A percentile compares a stretch with the other conserved stretches of the same genome.
These are phyloP conservation scores for Actinostola sp. DNA, from an alignment of 92 coral and sea anemone genomes.

Conservation along the genomic window DNA sequence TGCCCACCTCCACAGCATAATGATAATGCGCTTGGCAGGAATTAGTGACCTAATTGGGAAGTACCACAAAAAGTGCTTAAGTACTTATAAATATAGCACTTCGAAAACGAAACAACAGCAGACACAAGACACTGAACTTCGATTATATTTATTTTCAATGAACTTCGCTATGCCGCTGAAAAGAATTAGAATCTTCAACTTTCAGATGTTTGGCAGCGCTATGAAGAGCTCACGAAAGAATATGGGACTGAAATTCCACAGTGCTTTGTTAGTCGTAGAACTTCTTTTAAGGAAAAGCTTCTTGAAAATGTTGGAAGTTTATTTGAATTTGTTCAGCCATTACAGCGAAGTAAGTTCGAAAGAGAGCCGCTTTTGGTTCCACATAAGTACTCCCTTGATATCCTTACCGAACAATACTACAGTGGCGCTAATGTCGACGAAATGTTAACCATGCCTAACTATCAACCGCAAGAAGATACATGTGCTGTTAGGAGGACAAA, in stretches of 20 bases:
- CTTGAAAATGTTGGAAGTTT: constrained; percentile 29
- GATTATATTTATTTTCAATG: constrained; percentile 55
- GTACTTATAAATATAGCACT: constrained; percentile 10
- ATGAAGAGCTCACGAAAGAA: constrained; percentile 48
- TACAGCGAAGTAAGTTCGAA: constrained; percentile 44
- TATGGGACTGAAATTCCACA: constrained; percentile 25
- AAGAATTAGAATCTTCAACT: constrained; percentile 58
- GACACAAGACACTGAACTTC: constrained; percentile 45
- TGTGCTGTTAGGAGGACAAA: constrained; percentile 54
- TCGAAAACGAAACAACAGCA: constrained; percentile 21
- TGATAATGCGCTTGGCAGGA: constrained; percentile 33
- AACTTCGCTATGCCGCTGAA: constrained; percentile 59
- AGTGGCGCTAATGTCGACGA: constrained; percentile 27
- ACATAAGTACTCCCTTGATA: constrained; percentile 22
- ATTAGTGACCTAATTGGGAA: constrained; percentile 32
- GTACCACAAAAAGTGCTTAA: constrained; percentile 27
- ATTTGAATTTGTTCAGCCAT: constrained; percentile 46
- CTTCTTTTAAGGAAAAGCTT: constrained; percentile 51
- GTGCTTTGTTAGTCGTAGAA: constrained; percentile 44
- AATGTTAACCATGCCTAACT: constrained; percentile 24
- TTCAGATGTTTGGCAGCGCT: constrained; percentile 60
- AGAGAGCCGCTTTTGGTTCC: constrained; percentile 59
- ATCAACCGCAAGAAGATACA: constrained; percentile 27
- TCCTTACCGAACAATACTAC: constrained; percentile 15
- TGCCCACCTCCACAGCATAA: constrained; percentile 24